A percentile compares a stretch with the other conserved stretches of the same genome.
Conservation (phyloP, 2,113 vertebrate species). For the Gavialis gangeticus region DNA sequence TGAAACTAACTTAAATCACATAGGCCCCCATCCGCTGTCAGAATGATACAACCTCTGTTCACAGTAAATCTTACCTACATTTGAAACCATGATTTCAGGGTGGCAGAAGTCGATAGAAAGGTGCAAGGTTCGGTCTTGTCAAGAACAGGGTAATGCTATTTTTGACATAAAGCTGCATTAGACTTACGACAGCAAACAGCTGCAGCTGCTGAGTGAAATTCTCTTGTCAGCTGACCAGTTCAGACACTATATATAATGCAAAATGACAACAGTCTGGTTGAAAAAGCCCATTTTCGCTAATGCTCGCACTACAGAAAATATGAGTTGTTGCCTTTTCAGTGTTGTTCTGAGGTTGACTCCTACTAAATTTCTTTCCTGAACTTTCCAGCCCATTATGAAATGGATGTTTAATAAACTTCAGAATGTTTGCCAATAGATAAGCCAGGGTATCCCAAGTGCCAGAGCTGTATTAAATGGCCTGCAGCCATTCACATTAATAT, state of each 20-base stretch:
- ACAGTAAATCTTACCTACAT: neutral
- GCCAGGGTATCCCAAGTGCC: neutral
- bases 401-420: neutral
- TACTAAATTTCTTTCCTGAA: neutral
- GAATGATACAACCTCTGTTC: neutral
- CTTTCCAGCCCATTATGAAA: neutral
- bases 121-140: neutral
- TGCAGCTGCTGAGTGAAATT: constrained; percentile 18
- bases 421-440: neutral
- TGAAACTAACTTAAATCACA: neutral
- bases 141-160: neutral
- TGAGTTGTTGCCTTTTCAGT: neutral
- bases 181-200: neutral
- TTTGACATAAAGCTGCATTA: constrained; percentile 1
- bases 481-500: neutral
- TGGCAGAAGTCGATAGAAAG: neutral
- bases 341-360: constrained; percentile 23
- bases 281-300: constrained; percentile 28
- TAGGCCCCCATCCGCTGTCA: neutral
- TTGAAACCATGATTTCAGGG: neutral
- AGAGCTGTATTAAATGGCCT: neutral
- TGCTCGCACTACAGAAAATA: neutral
- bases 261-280: constrained; percentile 23
- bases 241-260: constrained; percentile 7
- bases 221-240: neutral